Evolutionary conservation across 2,888 invertebrate species (phyloP).

Genomic region (Eristalis intricaria): DNA sequence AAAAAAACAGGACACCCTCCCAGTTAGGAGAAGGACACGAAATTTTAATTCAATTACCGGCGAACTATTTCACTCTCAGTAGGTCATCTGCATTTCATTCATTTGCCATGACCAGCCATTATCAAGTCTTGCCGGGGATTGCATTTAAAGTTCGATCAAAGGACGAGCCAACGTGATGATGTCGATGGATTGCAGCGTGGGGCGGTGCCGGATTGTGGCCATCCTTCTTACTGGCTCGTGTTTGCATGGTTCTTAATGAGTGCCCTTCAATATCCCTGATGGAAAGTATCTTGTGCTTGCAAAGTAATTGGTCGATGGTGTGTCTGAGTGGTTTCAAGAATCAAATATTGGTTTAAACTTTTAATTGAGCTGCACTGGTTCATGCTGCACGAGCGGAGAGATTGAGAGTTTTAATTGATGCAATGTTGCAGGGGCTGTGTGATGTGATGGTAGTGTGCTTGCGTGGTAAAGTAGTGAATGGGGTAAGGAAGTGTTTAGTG

Average conservation of each 20-base stretch:
- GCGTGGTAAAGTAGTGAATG: too few relatives aligned
- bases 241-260: constrained; percentile 52
- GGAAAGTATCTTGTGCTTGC: constrained; percentile 57
- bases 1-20: constrained; percentile 23
- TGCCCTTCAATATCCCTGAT: constrained; percentile 52
- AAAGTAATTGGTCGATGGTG: constrained; percentile 47
- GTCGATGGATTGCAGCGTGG: constrained; percentile 39
- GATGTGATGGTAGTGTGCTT: too few relatives aligned
- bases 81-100: constrained; percentile 66
- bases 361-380: background rate
- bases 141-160: constrained; percentile 50
- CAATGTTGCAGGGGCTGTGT: too few relatives aligned
- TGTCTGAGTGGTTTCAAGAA: constrained; percentile 4
- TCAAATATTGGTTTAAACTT: background rate
- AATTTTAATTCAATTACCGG: constrained; percentile 65
- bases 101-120: constrained; percentile 40
- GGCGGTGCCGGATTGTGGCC: background rate
- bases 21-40: constrained; percentile 31
- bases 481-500: too few relatives aligned
- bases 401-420: too few relatives aligned
- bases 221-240: constrained; percentile 34
- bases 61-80: constrained; percentile 55
- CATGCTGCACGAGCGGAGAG: background rate
- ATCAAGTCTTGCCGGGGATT: constrained; percentile 29
- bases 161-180: constrained; percentile 41